phyloP scores from a whole-genome alignment of 2,113 vertebrate species.

The Hymenochirus boettgeri region DNA sequence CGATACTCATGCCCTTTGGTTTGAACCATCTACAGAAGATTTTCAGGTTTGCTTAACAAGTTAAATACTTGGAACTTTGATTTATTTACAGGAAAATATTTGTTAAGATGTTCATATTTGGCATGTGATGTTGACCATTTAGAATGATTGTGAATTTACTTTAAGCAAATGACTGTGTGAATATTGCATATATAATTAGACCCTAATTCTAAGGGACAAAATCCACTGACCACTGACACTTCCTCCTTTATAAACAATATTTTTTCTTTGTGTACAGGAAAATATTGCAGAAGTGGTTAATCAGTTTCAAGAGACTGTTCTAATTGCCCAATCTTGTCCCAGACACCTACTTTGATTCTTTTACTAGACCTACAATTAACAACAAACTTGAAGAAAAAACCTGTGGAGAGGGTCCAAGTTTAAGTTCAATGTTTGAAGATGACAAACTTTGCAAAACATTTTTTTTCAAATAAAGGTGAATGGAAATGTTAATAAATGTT shows the following conservation, averaged over 20 bases:
- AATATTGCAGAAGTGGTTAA: constrained; percentile 58
- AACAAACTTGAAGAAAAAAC: constrained; percentile 59
- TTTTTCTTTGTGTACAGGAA: constrained; percentile 54
- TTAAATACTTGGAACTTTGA: too few species aligned
- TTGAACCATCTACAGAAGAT: constrained; percentile 67
- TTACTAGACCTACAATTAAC: constrained; percentile 64
- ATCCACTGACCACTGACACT: too few species aligned
- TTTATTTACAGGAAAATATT: too few species aligned
- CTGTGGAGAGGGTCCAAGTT: constrained; percentile 60
- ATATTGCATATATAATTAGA: too few species aligned
- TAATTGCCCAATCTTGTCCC: constrained; percentile 62
- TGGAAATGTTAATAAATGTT: neutral
- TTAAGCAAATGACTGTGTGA: too few species aligned
- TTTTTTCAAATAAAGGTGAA: constrained; percentile 69
- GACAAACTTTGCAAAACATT: constrained; percentile 63
- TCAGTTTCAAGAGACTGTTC: constrained; percentile 60
- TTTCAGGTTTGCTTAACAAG: constrained; percentile 65
- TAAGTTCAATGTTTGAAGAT: constrained; percentile 64
- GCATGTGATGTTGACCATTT: too few species aligned
- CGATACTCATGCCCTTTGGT: constrained; percentile 63
- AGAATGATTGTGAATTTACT: too few species aligned
- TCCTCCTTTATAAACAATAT: neutral
- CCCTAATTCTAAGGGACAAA: too few species aligned
- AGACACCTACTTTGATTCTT: constrained; percentile 64
- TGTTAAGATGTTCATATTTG: too few species aligned